Conservation (phyloP, 2,888 invertebrate species). For the Gortyna flavago region DNA sequence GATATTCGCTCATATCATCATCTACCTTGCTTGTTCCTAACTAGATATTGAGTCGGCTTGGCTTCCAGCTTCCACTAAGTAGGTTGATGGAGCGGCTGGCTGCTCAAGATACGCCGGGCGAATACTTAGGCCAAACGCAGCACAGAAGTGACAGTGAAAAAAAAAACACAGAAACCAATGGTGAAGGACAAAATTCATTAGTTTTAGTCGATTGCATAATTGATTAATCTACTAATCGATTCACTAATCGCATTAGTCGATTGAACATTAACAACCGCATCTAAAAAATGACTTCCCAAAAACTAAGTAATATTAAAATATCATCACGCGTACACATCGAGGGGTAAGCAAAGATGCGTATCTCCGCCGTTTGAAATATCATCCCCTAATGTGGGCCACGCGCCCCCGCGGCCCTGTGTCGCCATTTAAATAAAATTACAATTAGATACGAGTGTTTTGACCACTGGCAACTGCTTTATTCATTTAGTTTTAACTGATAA, state of each 20-base stretch:
- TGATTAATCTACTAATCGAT: background rate
- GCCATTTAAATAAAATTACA: slow-evolving; percentile 85
- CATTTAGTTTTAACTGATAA: slow-evolving; percentile 77
- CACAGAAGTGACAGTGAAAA: background rate
- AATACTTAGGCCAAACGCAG: background rate
- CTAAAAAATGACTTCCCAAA: slow-evolving; percentile 24
- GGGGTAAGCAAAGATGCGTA: slow-evolving; percentile 61
- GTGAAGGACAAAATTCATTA: background rate
- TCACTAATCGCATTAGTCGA: slow-evolving; percentile 16
- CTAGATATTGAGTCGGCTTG: no score
- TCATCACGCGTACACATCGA: slow-evolving; percentile 51
- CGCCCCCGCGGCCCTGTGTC: slow-evolving; percentile 60
- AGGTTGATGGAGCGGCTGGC: background rate
- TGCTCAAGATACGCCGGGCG: no score
- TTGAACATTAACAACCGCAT: background rate
- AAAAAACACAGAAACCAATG: background rate
- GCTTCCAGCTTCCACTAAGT: no score
- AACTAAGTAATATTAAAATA: slow-evolving; percentile 58
- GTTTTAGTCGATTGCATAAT: slow-evolving; percentile 5
- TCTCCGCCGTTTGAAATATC: slow-evolving; percentile 65
- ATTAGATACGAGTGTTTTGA: slow-evolving; percentile 83
- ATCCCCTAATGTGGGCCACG: slow-evolving; percentile 63
- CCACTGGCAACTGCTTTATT: slow-evolving; percentile 76
- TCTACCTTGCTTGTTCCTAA: no score
- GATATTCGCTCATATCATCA: no score